Conservation (phyloP, 2,797 vertebrate genomes). For the Botia almorhae region DNA sequence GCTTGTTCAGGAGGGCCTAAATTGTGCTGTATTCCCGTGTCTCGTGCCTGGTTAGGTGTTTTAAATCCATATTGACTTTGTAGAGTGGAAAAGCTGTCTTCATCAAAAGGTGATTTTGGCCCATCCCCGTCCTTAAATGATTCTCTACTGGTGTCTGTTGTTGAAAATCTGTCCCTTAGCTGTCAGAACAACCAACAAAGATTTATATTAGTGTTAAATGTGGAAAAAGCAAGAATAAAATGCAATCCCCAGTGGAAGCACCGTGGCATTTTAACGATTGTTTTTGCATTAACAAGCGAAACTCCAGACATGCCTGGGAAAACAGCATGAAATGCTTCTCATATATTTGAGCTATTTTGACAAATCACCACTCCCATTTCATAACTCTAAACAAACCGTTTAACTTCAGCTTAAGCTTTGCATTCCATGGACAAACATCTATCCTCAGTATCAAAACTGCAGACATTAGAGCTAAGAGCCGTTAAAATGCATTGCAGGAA, state of each 20-base stretch:
- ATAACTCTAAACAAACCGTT: neutral
- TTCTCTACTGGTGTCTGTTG: constrained; percentile 6
- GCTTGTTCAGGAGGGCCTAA: constrained; percentile 33
- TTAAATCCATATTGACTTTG: constrained; percentile 32
- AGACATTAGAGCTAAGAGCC: neutral
- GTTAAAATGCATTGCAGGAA: neutral
- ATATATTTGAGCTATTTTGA: constrained; percentile 22
- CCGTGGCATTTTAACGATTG: neutral
- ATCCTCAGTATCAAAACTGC: neutral
- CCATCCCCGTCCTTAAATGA: constrained; percentile 31
- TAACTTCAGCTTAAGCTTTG: neutral
- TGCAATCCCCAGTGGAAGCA: neutral
- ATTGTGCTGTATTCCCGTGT: constrained; percentile 36
- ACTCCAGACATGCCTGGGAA: constrained; percentile 1
- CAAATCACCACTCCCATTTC: constrained; percentile 14
- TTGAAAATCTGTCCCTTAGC: constrained; percentile 32
- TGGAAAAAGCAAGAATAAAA: neutral
- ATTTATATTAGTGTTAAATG: constrained; percentile 10
- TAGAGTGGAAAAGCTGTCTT: neutral
- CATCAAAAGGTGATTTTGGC: constrained; percentile 17
- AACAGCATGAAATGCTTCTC: constrained; percentile 19
- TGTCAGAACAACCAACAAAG: constrained; percentile 29
- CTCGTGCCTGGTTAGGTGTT: constrained; percentile 15
- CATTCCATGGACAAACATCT: constrained; percentile 18
- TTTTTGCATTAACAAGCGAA: neutral